These are phyloP conservation scores for Acanthacorydalis orientalis DNA, from an alignment of 2,888 invertebrate genomes.

Conservation along the genomic window DNA sequence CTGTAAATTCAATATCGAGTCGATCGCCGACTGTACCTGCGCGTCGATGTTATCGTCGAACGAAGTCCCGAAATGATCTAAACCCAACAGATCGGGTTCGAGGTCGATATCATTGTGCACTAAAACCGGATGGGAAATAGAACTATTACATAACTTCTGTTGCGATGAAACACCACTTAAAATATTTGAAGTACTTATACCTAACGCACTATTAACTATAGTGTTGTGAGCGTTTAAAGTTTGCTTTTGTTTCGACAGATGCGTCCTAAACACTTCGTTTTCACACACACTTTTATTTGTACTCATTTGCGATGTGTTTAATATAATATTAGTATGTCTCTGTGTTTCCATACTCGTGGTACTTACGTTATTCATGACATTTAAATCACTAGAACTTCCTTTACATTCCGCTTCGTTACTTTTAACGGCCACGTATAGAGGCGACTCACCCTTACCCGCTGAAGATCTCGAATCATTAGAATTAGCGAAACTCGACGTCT, in stretches of 20 bases:
- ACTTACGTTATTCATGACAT: background rate
- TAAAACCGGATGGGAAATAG: background rate
- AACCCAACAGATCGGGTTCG: background rate
- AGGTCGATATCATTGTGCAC: background rate
- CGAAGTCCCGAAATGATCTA: background rate
- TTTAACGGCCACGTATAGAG: background rate
- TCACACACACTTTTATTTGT: slow-evolving; percentile 4
- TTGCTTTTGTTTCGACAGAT: background rate
- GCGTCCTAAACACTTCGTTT: slow-evolving; percentile 7
- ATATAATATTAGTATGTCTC: no score
- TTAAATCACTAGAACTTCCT: background rate
- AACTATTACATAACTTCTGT: background rate
- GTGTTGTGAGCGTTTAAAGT: background rate
- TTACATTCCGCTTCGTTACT: background rate
- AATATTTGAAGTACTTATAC: background rate
- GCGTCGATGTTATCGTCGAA: slow-evolving; percentile 51
- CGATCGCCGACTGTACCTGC: slow-evolving; percentile 65
- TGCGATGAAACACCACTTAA: background rate
- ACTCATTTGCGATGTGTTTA: background rate
- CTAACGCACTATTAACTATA: background rate
- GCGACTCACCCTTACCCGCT: background rate
- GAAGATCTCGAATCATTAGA: background rate
- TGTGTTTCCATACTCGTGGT: background rate
- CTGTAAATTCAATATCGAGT: slow-evolving; percentile 59
- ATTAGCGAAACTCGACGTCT: background rate